Conservation (phyloP, 2,797 vertebrate species). For the Delichon dasypus region DNA sequence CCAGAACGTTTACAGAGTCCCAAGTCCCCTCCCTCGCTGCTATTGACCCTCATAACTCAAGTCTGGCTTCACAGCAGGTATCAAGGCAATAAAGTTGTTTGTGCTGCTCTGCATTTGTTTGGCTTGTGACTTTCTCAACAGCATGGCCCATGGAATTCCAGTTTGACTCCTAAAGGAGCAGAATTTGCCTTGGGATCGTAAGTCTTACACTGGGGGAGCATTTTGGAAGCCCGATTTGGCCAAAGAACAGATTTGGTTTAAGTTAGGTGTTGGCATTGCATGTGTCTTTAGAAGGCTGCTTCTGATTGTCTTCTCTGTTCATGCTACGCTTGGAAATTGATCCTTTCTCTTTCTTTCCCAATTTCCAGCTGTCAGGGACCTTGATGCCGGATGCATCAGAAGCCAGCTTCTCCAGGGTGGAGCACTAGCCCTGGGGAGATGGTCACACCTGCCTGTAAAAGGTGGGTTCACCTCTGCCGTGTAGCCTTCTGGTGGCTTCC, state of each 20-base stretch:
- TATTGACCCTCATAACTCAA: constrained; percentile 66
- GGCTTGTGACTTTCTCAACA: background rate
- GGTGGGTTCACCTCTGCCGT: background rate
- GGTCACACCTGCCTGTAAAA: constrained; percentile 15
- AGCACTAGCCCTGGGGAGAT: constrained; percentile 52
- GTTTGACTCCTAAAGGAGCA: background rate
- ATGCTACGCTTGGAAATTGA: background rate
- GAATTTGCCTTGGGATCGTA: background rate
- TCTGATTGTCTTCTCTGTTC: background rate
- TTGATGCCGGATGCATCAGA: constrained; percentile 55
- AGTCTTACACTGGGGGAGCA: background rate
- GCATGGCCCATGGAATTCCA: background rate
- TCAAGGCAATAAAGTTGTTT: background rate
- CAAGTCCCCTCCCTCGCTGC: constrained; percentile 76
- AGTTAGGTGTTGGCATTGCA: background rate
- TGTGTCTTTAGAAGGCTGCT: background rate
- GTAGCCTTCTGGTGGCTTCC: background rate
- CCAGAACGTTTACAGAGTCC: constrained; percentile 67
- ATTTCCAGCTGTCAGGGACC: constrained; percentile 61
- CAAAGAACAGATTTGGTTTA: background rate
- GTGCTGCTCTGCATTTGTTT: background rate
- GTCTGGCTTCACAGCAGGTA: constrained; percentile 72
- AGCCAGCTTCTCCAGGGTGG: constrained; percentile 62
- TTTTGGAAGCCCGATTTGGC: background rate
- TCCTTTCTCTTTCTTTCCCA: background rate